Conservation (phyloP, 2,113 vertebrate species). For the Heterotilapia buettikoferi region DNA sequence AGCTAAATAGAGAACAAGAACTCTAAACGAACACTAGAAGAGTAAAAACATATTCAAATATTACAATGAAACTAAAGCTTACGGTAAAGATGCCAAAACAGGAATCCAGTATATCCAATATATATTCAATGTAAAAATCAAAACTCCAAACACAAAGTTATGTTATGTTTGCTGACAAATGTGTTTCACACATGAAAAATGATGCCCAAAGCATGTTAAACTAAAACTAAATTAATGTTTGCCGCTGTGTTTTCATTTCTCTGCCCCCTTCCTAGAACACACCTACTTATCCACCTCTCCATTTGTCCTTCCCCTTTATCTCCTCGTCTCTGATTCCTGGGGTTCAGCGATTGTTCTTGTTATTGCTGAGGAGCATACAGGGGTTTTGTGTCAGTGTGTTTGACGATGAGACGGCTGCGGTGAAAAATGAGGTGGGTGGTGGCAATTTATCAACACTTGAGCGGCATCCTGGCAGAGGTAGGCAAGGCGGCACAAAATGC, state of each 20-base stretch:
- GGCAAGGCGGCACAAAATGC: background rate
- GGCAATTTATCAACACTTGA: constrained; percentile 58
- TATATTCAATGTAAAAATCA: background rate
- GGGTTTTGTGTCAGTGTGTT: constrained; percentile 37
- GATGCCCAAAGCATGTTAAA: background rate
- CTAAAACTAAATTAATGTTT: background rate
- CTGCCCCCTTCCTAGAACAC: background rate
- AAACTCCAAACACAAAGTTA: background rate
- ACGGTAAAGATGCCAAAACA: background rate
- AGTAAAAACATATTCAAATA: background rate
- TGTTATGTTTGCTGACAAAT: background rate
- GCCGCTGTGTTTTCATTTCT: background rate
- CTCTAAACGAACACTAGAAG: background rate
- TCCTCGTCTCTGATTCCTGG: constrained; percentile 16
- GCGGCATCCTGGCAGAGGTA: background rate
- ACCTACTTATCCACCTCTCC: background rate
- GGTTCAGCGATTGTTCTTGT: constrained; percentile 54
- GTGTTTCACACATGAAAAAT: background rate
- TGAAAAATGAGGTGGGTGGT: constrained; percentile 58
- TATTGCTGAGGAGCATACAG: constrained; percentile 37
- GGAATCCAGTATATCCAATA: background rate
- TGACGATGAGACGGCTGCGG: constrained; percentile 14
- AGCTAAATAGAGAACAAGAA: background rate
- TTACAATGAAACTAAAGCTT: background rate
- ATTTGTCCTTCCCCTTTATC: constrained; percentile 9